These are phyloP conservation scores for Cryptus armator DNA, from an alignment of 2,888 invertebrate genomes.

Conservation along the genomic window DNA sequence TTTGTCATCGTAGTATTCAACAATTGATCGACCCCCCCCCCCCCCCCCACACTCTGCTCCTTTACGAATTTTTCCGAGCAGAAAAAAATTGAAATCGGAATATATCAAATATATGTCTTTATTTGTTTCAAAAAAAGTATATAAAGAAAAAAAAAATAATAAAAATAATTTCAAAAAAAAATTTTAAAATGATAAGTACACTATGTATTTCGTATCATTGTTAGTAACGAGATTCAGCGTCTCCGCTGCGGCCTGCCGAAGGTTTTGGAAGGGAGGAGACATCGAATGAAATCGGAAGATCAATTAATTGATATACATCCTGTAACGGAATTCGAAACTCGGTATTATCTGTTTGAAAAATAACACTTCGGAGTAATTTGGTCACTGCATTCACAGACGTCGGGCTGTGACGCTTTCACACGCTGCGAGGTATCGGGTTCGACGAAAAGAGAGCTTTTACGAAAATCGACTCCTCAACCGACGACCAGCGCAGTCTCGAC, in stretches of 20 bases:
- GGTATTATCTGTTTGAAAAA: slow-evolving; percentile 6
- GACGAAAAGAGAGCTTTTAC: slow-evolving; percentile 22
- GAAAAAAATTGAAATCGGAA: no score
- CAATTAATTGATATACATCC: slow-evolving; percentile 33
- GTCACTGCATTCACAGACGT: neutral
- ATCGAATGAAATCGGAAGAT: neutral
- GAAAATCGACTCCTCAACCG: slow-evolving; percentile 37
- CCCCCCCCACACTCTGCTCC: no score
- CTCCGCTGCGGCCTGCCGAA: no score
- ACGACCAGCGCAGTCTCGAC: neutral
- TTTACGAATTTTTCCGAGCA: no score
- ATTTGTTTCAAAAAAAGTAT: no score
- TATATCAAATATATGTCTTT: no score
- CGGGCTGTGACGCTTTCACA: neutral
- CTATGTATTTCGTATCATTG: no score
- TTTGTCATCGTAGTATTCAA: slow-evolving; percentile 4
- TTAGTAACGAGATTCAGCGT: no score
- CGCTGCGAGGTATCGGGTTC: neutral
- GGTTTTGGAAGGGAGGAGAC: neutral
- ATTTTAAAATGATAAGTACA: no score
- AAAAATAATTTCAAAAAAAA: no score
- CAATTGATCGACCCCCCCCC: neutral
- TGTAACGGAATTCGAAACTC: neutral
- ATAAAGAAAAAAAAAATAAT: no score
- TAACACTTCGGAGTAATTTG: slow-evolving; percentile 24